Evolutionary conservation across 2,797 vertebrate species (phyloP).

Genomic region (Chlorospingus flavigularis): DNA sequence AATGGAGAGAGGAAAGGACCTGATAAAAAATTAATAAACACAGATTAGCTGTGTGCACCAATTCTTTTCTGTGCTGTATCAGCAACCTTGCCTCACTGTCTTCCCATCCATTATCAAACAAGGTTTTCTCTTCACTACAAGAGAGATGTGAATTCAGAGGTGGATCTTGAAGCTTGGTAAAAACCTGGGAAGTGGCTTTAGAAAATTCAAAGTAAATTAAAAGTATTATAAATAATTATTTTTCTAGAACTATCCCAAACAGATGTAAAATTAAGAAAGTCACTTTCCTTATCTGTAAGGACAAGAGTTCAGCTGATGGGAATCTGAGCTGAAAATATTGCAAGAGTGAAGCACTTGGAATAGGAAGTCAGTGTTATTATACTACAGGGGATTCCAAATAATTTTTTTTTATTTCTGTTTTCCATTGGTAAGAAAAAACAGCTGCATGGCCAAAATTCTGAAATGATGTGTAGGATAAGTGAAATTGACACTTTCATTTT

Average conservation of each 20-base stretch:
- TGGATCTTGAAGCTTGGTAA: neutral
- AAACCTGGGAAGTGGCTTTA: neutral
- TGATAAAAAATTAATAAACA: conserved; percentile 59
- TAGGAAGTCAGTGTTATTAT: neutral
- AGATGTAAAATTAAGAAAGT: neutral
- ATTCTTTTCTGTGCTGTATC: conserved; percentile 29
- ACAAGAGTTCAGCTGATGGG: neutral
- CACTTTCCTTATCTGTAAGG: neutral
- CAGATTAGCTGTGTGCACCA: neutral
- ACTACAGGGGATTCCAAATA: neutral
- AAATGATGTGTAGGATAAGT: neutral
- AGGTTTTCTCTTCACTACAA: neutral
- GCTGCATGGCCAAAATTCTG: neutral
- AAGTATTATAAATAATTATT: neutral
- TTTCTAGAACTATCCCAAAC: neutral
- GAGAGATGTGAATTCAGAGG: neutral
- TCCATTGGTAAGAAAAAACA: neutral
- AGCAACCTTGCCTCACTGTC: neutral
- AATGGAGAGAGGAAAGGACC: neutral
- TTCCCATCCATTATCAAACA: neutral
- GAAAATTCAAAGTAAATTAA: neutral
- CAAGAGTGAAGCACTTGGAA: neutral
- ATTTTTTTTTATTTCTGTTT: neutral
- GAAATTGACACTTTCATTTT: conserved; percentile 10
- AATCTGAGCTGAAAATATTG: neutral